A percentile compares a stretch with the other conserved stretches of the same genome.
Conservation (phyloP, 2,113 vertebrate species). For the Planiliza haematocheilus region DNA sequence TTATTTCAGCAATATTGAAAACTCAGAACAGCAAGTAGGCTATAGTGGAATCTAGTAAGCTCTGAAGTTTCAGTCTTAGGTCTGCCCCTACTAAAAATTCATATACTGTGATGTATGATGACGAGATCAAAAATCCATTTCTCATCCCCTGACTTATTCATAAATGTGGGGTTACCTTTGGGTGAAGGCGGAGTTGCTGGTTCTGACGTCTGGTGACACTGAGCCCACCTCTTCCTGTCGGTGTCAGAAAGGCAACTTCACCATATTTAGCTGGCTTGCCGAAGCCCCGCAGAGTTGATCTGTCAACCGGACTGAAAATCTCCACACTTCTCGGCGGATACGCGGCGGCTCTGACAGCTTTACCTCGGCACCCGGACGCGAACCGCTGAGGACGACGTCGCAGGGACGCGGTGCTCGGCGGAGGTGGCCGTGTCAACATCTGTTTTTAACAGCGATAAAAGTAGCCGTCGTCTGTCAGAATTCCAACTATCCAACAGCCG, state of each 20-base stretch:
- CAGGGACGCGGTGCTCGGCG: not conserved
- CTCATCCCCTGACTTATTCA: not conserved
- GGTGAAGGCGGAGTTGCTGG: conserved; percentile 46
- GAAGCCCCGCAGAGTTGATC: conserved; percentile 75
- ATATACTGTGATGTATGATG: not conserved
- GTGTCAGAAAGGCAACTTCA: conserved; percentile 81
- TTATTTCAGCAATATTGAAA: too few species aligned
- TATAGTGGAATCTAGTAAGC: too few species aligned
- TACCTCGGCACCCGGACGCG: not conserved
- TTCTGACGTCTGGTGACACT: conserved; percentile 66
- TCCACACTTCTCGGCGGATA: conserved; percentile 46
- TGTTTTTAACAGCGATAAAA: conserved; percentile 62
- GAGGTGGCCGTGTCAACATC: conserved; percentile 38
- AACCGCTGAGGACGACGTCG: conserved; percentile 37
- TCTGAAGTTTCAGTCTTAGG: too few species aligned
- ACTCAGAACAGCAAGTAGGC: too few species aligned
- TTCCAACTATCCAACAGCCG: conserved; percentile 62
- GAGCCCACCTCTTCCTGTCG: conserved; percentile 78
- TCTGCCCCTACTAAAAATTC: not conserved
- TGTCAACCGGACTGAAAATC: conserved; percentile 67
- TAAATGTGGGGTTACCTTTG: conserved; percentile 34
- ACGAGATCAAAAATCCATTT: not conserved
- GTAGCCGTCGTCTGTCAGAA: conserved; percentile 69
- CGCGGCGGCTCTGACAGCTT: conserved; percentile 48
- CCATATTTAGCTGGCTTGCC: conserved; percentile 84